These are phyloP conservation scores for Conus ventricosus DNA, from an alignment of 1,140 invertebrate species.

Conservation along the genomic window DNA sequence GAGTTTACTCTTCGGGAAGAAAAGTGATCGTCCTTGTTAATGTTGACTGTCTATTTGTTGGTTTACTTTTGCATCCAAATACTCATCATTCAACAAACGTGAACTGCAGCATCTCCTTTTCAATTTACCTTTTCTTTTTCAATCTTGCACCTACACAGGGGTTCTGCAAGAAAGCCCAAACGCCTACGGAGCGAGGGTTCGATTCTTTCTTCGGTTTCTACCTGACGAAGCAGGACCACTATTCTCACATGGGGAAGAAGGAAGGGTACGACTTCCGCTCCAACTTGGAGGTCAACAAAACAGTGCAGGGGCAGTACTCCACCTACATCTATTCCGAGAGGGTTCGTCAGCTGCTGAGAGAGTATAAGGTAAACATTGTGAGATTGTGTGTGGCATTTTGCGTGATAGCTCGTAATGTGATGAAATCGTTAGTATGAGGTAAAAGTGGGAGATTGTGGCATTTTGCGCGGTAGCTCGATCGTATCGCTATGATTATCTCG, in stretches of 20 bases:
- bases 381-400: background rate
- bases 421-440: too few species aligned
- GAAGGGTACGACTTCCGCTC: slow-evolving; percentile 16
- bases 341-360: background rate
- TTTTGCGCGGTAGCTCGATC: too few species aligned
- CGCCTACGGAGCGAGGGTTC: slow-evolving; percentile 63
- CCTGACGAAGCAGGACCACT: slow-evolving; percentile 53
- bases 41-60: too few species aligned
- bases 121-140: too few species aligned
- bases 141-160: slow-evolving; percentile 41
- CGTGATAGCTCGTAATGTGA: too few species aligned
- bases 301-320: background rate
- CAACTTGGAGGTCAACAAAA: background rate
- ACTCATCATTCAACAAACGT: background rate
- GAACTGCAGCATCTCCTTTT: too few species aligned
- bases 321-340: slow-evolving; percentile 7
- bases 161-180: slow-evolving; percentile 56
- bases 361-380: background rate
- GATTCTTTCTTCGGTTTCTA: slow-evolving; percentile 63
- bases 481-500: too few species aligned
- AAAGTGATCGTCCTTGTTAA: too few species aligned
- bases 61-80: too few species aligned
- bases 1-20: too few species aligned
- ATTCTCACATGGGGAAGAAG: slow-evolving; percentile 36
- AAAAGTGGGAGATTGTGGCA: too few species aligned